Percentiles rank a stretch among this genome's conserved stretches.
Conservation (phyloP, 2,888 invertebrate genomes). For the Tenthredo mesomela region DNA sequence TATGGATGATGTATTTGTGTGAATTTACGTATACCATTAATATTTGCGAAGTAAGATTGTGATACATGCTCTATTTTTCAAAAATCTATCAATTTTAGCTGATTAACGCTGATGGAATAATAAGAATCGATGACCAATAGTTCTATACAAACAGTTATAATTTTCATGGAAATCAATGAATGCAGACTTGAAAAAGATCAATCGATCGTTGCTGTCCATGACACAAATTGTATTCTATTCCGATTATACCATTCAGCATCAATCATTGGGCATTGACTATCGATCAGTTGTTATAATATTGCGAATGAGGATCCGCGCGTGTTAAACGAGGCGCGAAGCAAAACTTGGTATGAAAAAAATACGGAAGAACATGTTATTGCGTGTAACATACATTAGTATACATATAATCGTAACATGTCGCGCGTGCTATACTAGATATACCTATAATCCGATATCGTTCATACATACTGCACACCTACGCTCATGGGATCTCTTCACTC, state of each 20-base stretch:
- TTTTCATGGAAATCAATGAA: conserved; percentile 17
- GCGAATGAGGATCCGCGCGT: neutral
- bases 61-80: neutral
- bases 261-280: conserved; percentile 40
- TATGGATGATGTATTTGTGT: neutral
- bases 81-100: neutral
- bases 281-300: neutral
- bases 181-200: neutral
- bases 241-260: conserved; percentile 21
- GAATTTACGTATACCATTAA: neutral
- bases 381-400: conserved; percentile 3
- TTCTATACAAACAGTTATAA: neutral
- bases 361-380: conserved; percentile 16
- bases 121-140: neutral
- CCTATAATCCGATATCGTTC: neutral
- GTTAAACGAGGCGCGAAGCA: conserved; percentile 31
- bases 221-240: conserved; percentile 18
- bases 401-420: conserved; percentile 14
- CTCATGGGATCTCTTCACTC: neutral
- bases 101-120: neutral
- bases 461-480: neutral
- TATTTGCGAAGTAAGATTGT: neutral
- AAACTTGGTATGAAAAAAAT: neutral
- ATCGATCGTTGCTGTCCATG: conserved; percentile 27
- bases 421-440: conserved; percentile 11